These are phyloP conservation scores for Dryomyza anilis DNA, from an alignment of 2,888 invertebrate species.

Conservation along the genomic window DNA sequence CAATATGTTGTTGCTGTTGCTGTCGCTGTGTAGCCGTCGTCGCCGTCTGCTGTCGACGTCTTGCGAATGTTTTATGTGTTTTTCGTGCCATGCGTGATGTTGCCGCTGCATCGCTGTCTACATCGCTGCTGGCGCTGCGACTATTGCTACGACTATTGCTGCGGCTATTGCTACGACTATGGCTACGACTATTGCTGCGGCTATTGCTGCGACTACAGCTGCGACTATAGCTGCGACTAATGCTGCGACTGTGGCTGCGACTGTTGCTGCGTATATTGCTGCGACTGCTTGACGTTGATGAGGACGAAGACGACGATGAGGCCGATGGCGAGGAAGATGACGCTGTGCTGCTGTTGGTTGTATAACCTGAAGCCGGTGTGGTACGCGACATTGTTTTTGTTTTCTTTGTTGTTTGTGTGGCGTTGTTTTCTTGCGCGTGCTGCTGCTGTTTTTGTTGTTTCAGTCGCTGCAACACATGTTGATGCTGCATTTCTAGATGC, in stretches of 20 bases:
- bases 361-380: no score
- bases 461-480: background rate
- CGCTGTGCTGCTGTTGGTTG: no score
- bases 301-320: no score
- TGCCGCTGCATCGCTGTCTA: constrained; percentile 4
- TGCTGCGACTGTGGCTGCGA: background rate
- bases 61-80: background rate
- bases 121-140: constrained; percentile 17
- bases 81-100: background rate
- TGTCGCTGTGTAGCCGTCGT: constrained; percentile 3
- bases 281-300: no score
- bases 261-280: constrained; percentile 1
- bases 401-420: constrained; percentile 11
- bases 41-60: background rate
- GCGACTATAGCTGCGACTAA: constrained; percentile 21
- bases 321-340: constrained; percentile 8
- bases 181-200: constrained; percentile 13
- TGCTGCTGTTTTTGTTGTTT: background rate
- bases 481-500: background rate
- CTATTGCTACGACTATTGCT: constrained; percentile 12
- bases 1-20: constrained; percentile 1
- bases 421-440: background rate
- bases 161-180: background rate
- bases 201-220: no score
- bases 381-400: no score